Base-by-base conservation (phyloP, 2,888 invertebrate genomes). In the Brenthis hecate region DNA sequence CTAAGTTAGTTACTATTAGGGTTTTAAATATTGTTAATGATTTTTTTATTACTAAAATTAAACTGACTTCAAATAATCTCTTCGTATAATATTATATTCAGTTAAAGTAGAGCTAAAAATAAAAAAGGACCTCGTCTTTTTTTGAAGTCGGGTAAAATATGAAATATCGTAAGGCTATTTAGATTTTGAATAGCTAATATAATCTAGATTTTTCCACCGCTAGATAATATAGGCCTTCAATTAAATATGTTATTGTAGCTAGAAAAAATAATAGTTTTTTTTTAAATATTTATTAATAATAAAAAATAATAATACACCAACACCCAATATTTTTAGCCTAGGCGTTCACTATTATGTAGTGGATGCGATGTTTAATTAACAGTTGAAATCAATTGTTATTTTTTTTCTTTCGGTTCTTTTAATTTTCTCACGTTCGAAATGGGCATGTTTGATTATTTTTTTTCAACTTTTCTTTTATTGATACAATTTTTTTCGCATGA, bases 301-400 rank as follows among this genome's bases (percentile, higher is more conserved):
- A 6, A 43, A 2, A 43, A 11, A 11, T 43, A 8, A 43, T 51
- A 62, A 68, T 56, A 61, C 76, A 77, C 78, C 85, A 85, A 84
- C 83, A 82, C 83, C 83, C 76, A 66, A 82, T 80, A 78, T 71
- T 75, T 76, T 78, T 73, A 75, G 72, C 65, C 81, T 84, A 83
- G 84, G 83, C 77, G 74, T 80, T 82, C 78, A 79, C 78, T 76
- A 73, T 73, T 77, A 75, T 73, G 36, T 76, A 75, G 77, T 79
- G 81, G 79, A 80, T 80, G 81, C 82, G 76, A 73, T 68, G 68
- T 73, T 66, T 72, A 65, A 71, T 65, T 76, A 71, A 70, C 61
- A 64, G 19, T 62, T n/a, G 5, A 2, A 53, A 19, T 13, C 36
- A 43, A 56, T 56, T 57, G 67, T 67, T 56, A 69, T 36, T 66